Evolutionary conservation across 2,113 vertebrate genomes (phyloP).

Genomic region (Peromyscus polionotus): DNA sequence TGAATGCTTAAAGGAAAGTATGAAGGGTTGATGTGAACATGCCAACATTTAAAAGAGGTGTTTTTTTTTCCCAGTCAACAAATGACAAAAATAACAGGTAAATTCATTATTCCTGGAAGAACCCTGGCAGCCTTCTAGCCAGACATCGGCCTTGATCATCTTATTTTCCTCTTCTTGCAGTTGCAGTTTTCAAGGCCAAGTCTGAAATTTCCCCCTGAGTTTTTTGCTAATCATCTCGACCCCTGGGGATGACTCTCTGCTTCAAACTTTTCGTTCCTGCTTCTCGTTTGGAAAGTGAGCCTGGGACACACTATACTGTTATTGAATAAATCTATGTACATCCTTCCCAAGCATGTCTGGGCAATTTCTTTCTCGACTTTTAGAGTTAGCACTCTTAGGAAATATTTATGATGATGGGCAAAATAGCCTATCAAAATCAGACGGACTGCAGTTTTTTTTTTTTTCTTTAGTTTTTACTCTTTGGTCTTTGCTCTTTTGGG

Average conservation of each 20-base stretch:
- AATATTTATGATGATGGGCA: background rate
- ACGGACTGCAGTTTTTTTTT: background rate
- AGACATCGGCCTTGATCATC: background rate
- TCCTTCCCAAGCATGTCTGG: background rate
- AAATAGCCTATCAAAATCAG: background rate
- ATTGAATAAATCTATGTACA: background rate
- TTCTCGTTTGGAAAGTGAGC: conserved; percentile 29
- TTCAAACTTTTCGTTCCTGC: conserved; percentile 7
- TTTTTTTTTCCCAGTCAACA: background rate
- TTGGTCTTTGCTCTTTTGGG: background rate
- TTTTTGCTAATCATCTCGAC: background rate
- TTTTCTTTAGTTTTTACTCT: background rate
- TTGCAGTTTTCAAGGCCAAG: conserved; percentile 15
- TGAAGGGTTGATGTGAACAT: conserved; percentile 26
- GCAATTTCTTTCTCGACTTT: background rate
- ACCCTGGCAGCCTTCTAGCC: background rate
- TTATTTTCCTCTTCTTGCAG: background rate
- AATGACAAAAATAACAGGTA: conserved; percentile 37
- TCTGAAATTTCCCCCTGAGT: background rate
- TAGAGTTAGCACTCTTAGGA: background rate
- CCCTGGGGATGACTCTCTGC: background rate
- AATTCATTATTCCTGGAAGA: conserved; percentile 45
- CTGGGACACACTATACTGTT: background rate
- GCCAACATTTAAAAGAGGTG: conserved; percentile 36
- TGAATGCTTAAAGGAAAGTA: conserved; percentile 24